Percentiles rank a stretch among this genome's conserved stretches.
These are phyloP conservation scores for Enteromius thamalakanensis DNA, from an alignment of 2,797 vertebrate genomes.

Conservation along the genomic window DNA sequence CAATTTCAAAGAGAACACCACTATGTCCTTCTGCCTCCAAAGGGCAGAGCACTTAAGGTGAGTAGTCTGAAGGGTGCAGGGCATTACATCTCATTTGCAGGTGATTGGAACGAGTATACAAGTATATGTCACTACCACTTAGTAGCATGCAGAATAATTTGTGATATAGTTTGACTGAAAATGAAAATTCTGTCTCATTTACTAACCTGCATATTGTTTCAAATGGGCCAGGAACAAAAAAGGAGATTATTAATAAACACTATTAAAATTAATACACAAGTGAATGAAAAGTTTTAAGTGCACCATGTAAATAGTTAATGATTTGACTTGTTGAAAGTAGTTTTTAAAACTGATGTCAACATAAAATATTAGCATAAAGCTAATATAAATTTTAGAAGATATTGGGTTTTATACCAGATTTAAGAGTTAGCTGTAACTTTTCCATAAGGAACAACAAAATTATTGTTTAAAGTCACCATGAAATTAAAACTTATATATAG, in stretches of 20 bases:
- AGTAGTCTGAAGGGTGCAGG: slow-evolving; percentile 20
- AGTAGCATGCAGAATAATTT: neutral
- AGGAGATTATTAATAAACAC: neutral
- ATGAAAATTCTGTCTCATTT: neutral
- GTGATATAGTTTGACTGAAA: neutral
- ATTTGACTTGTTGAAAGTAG: too few species aligned
- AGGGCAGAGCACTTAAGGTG: slow-evolving; percentile 22
- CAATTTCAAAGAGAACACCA: slow-evolving; percentile 23
- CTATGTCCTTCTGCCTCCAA: slow-evolving; percentile 28
- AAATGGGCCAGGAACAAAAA: neutral
- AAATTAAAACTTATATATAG: neutral
- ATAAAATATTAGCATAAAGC: too few species aligned
- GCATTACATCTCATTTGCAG: neutral
- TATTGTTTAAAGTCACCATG: neutral
- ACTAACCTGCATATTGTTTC: neutral
- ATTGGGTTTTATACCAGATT: neutral
- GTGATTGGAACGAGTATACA: slow-evolving; percentile 1
- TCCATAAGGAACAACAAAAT: neutral
- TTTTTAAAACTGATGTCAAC: too few species aligned
- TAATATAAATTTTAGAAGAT: neutral
- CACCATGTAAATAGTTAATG: too few species aligned
- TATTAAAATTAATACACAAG: neutral
- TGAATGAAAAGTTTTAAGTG: too few species aligned
- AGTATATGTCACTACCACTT: neutral
- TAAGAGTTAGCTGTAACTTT: neutral